Evolutionary conservation across 2,113 vertebrate genomes (phyloP).

Genomic region (cattle (Bos taurus)): DNA sequence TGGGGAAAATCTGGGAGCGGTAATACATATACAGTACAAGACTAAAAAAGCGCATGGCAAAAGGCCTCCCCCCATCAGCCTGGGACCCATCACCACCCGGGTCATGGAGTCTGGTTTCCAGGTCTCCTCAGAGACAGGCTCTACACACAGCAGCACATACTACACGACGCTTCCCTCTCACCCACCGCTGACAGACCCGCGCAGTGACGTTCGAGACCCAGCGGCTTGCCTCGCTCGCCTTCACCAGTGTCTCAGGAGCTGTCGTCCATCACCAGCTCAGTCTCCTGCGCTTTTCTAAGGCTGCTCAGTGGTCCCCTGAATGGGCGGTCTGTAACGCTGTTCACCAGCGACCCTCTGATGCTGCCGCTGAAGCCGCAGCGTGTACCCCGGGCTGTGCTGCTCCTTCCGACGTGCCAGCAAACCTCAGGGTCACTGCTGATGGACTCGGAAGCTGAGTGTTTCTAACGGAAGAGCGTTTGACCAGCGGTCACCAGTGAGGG

Average conservation of each 20-base stretch:
- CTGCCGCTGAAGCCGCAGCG: not conserved
- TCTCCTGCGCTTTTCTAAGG: not conserved
- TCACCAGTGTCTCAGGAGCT: not conserved
- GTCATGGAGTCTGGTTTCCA: not conserved
- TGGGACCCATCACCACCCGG: accelerated
- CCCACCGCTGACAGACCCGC: not conserved
- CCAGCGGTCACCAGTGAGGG: not conserved
- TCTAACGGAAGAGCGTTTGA: not conserved
- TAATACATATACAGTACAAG: not conserved
- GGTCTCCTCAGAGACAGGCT: not conserved
- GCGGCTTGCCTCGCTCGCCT: not conserved
- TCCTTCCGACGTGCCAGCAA: not conserved
- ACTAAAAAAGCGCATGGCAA: not conserved
- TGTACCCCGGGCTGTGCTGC: not conserved
- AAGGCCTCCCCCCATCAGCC: not conserved
- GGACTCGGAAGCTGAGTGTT: not conserved
- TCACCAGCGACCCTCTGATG: not conserved
- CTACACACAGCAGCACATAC: not conserved
- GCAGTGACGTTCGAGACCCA: accelerated
- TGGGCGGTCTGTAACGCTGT: not conserved
- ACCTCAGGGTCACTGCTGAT: not conserved
- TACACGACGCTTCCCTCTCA: not conserved
- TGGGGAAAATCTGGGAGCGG: not conserved
- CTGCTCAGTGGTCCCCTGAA: not conserved
- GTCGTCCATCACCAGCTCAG: not conserved